Evolutionary conservation across 2,797 vertebrate genomes (phyloP), one percentile per base, ranked within the genome.

Genomic region (Enteromius viviparus): DNA sequence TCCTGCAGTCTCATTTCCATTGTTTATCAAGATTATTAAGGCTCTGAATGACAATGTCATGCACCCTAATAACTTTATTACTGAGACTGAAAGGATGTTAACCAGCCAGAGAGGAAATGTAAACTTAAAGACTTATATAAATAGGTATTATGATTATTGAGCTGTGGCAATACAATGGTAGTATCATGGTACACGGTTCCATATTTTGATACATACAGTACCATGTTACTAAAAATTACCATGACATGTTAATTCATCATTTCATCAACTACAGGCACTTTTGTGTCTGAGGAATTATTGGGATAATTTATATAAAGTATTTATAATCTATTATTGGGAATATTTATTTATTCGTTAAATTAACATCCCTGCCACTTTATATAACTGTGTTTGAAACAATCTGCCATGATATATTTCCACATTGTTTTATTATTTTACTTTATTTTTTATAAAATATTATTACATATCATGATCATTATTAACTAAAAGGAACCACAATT

Each of bases 21-120:
- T 40, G 40, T 72, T 66, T 71, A 21, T 78, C 10, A 55, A 72
- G 23, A 58, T 7, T 37, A 60, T 74, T 79, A 78, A 49, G 37
- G 49, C 32, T 21, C 29, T 60, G 1, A 19, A 51, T 81, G 65
- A 51, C 53, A 29, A 72, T 14, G 62, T 51, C 62, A 66, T 64
- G 65, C 65, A 82, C 78, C 21, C 6, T 77, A 45, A 83, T 69
- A 72, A 47, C 19, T 84, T 74, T 19, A 65, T 68, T 40, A 81
- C 40, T 37, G 51, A 58, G 12, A 76, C 8, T 64, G 1, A 29
- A 45, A 45, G 15, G 17, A 65, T 53, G 45, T 21, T 14, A 55
- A 64, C 7, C 19, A 74, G 23, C 26, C 51, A 23, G 11, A 60
- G 7, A 62, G 6, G 3, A 49, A 21, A 29, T 37, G 2, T 29